Percentiles rank a stretch among this genome's conserved stretches.
Evolutionary conservation across 1,140 invertebrate species (phyloP).

Genomic region (Polypedilum pembai): DNA sequence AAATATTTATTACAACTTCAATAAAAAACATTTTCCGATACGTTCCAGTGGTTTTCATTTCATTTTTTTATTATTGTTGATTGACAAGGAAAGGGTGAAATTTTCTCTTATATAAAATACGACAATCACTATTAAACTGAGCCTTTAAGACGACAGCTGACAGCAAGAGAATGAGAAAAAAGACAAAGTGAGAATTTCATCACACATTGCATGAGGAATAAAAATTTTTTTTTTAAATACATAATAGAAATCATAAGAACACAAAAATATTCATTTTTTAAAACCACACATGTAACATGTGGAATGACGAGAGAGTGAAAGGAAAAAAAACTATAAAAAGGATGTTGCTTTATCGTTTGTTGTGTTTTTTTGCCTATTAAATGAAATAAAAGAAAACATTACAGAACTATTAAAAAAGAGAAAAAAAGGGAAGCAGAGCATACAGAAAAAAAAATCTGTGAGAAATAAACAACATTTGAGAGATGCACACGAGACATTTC

Average conservation of each 20-base stretch:
- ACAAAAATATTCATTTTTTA: not conserved
- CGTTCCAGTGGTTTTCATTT: too few relatives aligned
- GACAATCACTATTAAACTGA: too few relatives aligned
- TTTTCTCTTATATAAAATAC: too few relatives aligned
- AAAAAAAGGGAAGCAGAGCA: not conserved
- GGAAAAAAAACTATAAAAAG: not conserved
- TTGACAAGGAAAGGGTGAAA: too few relatives aligned
- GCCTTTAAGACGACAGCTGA: too few relatives aligned
- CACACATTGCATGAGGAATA: not conserved
- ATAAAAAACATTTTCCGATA: too few relatives aligned
- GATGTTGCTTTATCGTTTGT: not conserved
- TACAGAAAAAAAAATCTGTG: not conserved
- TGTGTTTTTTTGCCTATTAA: not conserved
- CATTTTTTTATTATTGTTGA: too few relatives aligned
- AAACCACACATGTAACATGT: not conserved
- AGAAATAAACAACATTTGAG: conserved; percentile 18
- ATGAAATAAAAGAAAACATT: conserved; percentile 8
- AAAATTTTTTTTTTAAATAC: not conserved
- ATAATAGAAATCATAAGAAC: not conserved
- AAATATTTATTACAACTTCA: too few relatives aligned
- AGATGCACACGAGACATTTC: conserved; percentile 10
- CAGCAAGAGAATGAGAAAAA: too few relatives aligned
- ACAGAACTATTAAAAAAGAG: not conserved
- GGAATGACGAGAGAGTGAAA: not conserved
- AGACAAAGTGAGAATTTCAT: too few relatives aligned